Evolutionary conservation across 2,888 invertebrate species (phyloP), one percentile per base, ranked within the genome.

Genomic region (Patella pellucida): DNA sequence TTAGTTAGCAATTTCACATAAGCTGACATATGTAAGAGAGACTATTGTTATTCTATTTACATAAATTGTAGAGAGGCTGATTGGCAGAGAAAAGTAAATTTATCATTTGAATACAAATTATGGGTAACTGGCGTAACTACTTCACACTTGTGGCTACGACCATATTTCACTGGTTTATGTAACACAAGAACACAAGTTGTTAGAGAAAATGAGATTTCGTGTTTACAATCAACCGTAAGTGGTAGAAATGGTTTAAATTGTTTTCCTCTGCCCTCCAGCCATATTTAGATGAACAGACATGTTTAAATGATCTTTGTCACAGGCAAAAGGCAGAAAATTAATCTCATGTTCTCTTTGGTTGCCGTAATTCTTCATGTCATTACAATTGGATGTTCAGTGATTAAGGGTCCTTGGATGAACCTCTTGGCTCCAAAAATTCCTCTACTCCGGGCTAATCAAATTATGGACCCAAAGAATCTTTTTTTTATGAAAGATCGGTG

Each of bases 281-380:
- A 19, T 62, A 23, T 62, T 62, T 23, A 62, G 23, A 62, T 23
- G 62, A 62, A 23, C 62, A 62, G 62, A 62, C 62, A 23, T 62
- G 62, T 62, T 62, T 62, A 23, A 62, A 62, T 62, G 62, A 62
- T 62, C 62, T 23, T 62, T 62, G 62, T 62, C 23, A 19, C 62
- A 62, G 62, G 62, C 62, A 62, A 62, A 62, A 62, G 23, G 62
- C 62, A 23, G 62, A 62, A 62, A 62, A 62, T 62, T 62, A 62
- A 62, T 62, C 62, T 62, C 62, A 62, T 62, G 62, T 62, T 62
- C 62, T 62, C 62, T 23, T 62, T 62, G 62, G 62, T 62, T 62
- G 23, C 62, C 23, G 62, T 62, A 62, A 62, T 62, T 62, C 62
- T 62, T 23, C 19, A 23, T 62, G 62, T 62, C 62, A 62, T 19